Evolutionary conservation across 2,113 vertebrate species (phyloP).

Genomic region (Erpornis zantholeuca): DNA sequence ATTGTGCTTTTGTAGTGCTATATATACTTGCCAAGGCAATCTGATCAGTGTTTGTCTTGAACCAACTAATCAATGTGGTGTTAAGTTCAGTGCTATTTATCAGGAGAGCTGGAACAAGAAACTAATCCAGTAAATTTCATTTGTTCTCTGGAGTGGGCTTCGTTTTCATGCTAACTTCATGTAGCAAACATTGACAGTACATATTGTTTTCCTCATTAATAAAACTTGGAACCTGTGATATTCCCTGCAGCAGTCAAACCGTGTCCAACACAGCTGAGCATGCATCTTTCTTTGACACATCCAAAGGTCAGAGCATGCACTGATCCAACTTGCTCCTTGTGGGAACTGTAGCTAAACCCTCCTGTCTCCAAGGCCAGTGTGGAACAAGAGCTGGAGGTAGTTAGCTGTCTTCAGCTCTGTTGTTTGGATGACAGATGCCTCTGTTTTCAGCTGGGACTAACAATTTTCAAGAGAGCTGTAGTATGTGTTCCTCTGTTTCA

Average conservation of each 20-base stretch:
- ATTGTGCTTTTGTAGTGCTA: not conserved
- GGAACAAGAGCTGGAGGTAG: not conserved
- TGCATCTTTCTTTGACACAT: not conserved
- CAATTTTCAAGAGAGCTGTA: not conserved
- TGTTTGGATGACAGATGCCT: not conserved
- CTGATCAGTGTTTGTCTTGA: conserved; percentile 47
- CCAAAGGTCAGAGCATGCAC: not conserved
- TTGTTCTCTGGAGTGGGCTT: conserved; percentile 27
- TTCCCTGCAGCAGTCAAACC: not conserved
- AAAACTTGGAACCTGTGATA: conserved; percentile 9
- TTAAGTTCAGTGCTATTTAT: conserved; percentile 47
- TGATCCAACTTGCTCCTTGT: not conserved
- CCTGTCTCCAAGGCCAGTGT: not conserved
- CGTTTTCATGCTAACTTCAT: conserved; percentile 36
- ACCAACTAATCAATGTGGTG: conserved; percentile 37
- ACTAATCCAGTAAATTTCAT: conserved; percentile 23
- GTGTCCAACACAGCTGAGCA: not conserved
- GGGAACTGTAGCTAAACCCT: not conserved
- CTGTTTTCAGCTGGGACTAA: not conserved
- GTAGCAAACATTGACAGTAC: conserved; percentile 9
- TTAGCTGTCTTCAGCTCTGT: not conserved
- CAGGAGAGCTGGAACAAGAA: conserved; percentile 34
- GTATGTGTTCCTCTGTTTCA: not conserved
- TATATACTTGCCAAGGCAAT: conserved; percentile 45
- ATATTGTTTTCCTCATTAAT: conserved; percentile 43